Percentiles rank a stretch among this genome's conserved stretches.
phyloP scores from a whole-genome alignment of 92 coral and sea anemone genomes.

The Blastomussa wellsi region DNA sequence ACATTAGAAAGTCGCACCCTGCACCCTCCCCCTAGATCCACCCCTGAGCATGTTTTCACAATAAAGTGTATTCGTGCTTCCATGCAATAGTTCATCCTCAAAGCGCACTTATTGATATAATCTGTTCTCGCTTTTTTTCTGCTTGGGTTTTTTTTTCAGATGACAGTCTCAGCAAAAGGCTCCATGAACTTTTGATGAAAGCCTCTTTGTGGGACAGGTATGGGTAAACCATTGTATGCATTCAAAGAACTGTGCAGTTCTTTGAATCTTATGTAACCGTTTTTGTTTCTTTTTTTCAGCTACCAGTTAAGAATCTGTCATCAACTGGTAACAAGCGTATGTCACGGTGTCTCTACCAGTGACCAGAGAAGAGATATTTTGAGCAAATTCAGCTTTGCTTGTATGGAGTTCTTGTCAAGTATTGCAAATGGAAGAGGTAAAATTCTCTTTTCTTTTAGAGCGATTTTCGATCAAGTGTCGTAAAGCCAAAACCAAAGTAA shows the following conservation, averaged over 20 bases:
- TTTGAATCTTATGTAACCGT: background rate
- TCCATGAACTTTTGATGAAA: slow-evolving; percentile 14
- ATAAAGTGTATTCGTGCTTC: background rate
- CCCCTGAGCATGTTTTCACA: no score
- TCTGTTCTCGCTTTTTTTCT: background rate
- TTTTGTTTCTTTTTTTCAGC: slow-evolving; percentile 10
- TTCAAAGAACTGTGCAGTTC: background rate
- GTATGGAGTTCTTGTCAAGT: slow-evolving; percentile 22
- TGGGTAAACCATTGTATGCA: background rate
- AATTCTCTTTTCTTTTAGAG: background rate
- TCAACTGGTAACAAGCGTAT: background rate
- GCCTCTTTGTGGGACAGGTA: slow-evolving; percentile 40
- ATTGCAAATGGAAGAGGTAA: slow-evolving; percentile 17
- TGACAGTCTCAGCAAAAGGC: background rate
- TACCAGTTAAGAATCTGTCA: slow-evolving; percentile 23
- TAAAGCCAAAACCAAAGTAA: no score
- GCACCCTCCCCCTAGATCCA: no score
- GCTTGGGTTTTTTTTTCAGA: background rate
- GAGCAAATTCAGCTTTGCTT: slow-evolving; percentile 31
- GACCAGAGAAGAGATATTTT: background rate
- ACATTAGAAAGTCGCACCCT: no score
- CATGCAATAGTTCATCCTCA: background rate
- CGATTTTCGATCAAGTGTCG: no score
- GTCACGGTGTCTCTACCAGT: background rate
- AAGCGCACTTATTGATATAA: background rate